Base-by-base conservation (phyloP, 2,113 vertebrate species). In the Macroglossus sobrinus region DNA sequence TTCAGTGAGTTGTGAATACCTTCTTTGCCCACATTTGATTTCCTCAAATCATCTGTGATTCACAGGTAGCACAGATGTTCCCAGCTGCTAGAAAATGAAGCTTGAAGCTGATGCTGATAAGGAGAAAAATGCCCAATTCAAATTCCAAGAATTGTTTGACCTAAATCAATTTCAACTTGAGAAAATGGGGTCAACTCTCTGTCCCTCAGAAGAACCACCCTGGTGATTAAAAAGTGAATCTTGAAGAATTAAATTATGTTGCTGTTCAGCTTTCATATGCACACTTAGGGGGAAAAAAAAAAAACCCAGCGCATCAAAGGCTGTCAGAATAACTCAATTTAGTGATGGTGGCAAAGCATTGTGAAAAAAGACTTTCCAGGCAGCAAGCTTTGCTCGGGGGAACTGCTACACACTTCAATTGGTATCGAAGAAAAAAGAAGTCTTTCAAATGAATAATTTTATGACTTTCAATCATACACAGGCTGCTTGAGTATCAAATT, bases 281-380 rank as follows among this genome's bases (percentile, higher is more conserved):
- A 89, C 71, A 96, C 57, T 94, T 89, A 84, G 88, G 69, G 0
- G 0, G 5, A 33, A 40, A 63, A 75, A 82, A 40, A 63, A 80
- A 82, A 79, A n/a, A 30, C 8, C 35, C 35, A 26, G 76, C 55
- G 72, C 97, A 96, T 98, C 97, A 98, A 98, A 97, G 97, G 64
- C 94, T 97, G 93, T 97, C 28, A 19, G 94, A 96, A 97, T 95
- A 97, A 97, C 97, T 98, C 96, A 97, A 95, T 97, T 97, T 97
- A 97, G 97, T 75, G 96, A 94, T 55, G 85, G 84, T 84, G 92
- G 96, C 76, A 55, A 61, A 93, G 92, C 30, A 12, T n/a, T 30
- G 53, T 79, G 94, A 40, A 66, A 57, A 71, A 89, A 71, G 71
- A 8, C 40, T 94, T 96, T 74, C 53, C 4, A 64, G 96, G 91